Conservation (phyloP, 2,888 invertebrate genomes). For the Folsomia candida region DNA sequence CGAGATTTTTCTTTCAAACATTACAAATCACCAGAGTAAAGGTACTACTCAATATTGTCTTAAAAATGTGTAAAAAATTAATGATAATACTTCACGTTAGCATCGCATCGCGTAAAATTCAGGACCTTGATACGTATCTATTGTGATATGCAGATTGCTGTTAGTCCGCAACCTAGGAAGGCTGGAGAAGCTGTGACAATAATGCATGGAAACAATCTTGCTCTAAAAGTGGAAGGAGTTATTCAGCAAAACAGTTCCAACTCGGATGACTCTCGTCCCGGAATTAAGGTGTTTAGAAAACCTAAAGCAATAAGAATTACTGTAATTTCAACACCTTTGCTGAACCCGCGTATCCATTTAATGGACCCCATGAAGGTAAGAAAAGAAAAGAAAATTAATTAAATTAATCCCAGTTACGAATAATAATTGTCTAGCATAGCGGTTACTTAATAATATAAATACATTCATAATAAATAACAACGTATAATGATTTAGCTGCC, state of each 20-base stretch:
- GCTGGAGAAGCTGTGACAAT: constrained; percentile 81
- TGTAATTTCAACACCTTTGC: constrained; percentile 40
- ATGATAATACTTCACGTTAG: no score
- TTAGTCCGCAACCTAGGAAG: constrained; percentile 75
- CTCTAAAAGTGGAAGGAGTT: constrained; percentile 91
- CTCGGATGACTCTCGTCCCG: background rate
- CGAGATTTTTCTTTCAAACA: constrained; percentile 79
- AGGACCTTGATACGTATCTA: no score
- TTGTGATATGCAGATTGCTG: constrained; percentile 61
- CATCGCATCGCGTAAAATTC: no score
- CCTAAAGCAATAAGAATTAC: constrained; percentile 49
- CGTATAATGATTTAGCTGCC: constrained; percentile 23
- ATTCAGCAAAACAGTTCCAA: constrained; percentile 62
- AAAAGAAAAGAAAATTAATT: background rate
- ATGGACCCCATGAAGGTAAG: constrained; percentile 41
- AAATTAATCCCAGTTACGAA: background rate
- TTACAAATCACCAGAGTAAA: constrained; percentile 79
- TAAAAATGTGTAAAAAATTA: constrained; percentile 3
- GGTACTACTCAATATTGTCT: no score
- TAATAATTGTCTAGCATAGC: no score
- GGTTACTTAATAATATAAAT: background rate
- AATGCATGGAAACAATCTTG: constrained; percentile 78
- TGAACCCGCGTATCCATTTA: constrained; percentile 32
- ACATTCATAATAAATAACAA: background rate
- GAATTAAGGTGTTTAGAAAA: constrained; percentile 35